Base-by-base conservation (phyloP, 2,888 invertebrate species). In the Rhyacophila evoluta region DNA sequence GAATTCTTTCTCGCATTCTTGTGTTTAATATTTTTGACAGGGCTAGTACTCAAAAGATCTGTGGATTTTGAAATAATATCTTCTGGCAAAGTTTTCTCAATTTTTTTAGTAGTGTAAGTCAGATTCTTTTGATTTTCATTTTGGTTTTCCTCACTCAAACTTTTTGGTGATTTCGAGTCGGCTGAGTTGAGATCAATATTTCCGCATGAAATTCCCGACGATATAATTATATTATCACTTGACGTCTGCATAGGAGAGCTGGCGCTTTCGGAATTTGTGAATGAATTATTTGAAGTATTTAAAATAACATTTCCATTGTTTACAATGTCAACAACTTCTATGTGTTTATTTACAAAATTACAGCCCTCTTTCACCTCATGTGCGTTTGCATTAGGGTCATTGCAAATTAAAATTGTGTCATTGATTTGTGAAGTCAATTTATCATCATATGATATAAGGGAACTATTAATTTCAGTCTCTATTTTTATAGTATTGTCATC, bases 401-500 rank as follows among this genome's bases (percentile, higher is more conserved):
- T 27, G 2, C 36, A 25, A 2, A 38, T 75, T 15, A 55, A 39
- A 75, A 73, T 72, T 33, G 29, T 67, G 10, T 69, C 33, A 75
- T 55, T 74, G 71, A 71, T 75, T 39, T n/a, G 74, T 15, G 38
- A 38, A 37, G 25, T 28, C 39, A 71, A 55, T 41, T 38, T 75
- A 67, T 19, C 68, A 3, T 75, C 74, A 70, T 77, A 79, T 5
- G 15, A 39, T 4, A 69, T 29, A 33, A 68, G 27, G 28, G 76
- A 28, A 41, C 77, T 79, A 69, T 75, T 77, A 37, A 79, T 79
- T 77, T 74, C 83, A 2, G 89, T 85, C 82, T 89, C 88, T 36
- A 89, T 88, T 84, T 89, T 88, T 84, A 89, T 89, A 39, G 86
- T 86, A 83, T 89, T 86, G 82, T 89, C 89, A 84, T 89, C 89